Evolutionary conservation across 2,888 invertebrate species (phyloP), one percentile per base, ranked within the genome.

Genomic region (Dryococelus australis): DNA sequence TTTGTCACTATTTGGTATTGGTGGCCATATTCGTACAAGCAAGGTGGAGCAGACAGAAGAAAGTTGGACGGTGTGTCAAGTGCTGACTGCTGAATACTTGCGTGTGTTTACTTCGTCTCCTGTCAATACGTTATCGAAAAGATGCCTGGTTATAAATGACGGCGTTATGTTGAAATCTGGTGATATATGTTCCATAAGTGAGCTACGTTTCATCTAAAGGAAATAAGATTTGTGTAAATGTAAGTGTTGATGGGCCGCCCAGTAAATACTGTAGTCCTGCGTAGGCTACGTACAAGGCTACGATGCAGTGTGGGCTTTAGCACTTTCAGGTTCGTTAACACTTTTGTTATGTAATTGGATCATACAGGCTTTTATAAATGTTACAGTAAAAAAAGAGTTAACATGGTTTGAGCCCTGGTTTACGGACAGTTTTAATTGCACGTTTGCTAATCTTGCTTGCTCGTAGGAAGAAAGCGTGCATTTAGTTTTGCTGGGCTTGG

Each of bases 1-100:
- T 65, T 65, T 65, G 65, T 65, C 65, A 65, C 65, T 65, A 65
- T 65, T 65, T 65, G 65, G 65, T 65, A 65, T 65, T 65, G 87
- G 65, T 86, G 28, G 87, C 87, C 87, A 87, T 87, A 86, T 87
- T 87, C 27, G 84, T 87, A 83, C 85, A 84, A 87, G 87, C 85
- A 84, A 87, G 87, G 87, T 87, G 87, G 87, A 87, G 87, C 79
- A 84, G 87, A 65, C 65, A 65, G 65, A 65, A 65, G 65, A 65
- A 65, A 65, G 65, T 65, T 65, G 65, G n/a, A n/a, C n/a, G n/a
- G 65, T 65, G 65, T 65, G 65, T 16, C 65, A 65, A 65, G 65
- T 65, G n/a, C 24, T 65, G 65, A 65, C 2, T 65, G 24, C 65
- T 10, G n/a, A n/a, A n/a, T n/a, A n/a, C n/a, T n/a, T n/a, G n/a